Conservation (phyloP, 2,113 vertebrate species). For the Grammomys dolichurus region DNA sequence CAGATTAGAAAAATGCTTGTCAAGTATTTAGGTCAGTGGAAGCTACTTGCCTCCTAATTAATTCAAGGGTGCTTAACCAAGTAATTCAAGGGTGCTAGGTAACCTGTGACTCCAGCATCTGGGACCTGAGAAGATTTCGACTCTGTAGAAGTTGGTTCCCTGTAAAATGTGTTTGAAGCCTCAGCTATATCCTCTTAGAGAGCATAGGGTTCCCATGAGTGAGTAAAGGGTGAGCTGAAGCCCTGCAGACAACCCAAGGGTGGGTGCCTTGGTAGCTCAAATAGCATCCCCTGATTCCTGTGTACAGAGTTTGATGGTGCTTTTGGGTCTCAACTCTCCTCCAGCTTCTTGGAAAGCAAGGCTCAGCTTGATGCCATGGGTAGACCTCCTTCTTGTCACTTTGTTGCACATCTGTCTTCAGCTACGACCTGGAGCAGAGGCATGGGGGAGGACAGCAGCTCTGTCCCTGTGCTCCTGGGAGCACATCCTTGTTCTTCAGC, state of each 20-base stretch:
- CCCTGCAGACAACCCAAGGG: neutral
- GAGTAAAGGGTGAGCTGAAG: neutral
- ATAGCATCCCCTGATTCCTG: neutral
- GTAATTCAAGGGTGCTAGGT: neutral
- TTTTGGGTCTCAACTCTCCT: neutral
- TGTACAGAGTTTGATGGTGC: neutral
- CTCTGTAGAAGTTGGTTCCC: neutral
- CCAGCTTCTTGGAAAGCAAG: neutral
- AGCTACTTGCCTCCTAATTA: neutral
- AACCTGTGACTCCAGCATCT: fast-evolving
- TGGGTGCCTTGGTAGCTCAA: neutral
- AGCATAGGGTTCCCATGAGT: neutral
- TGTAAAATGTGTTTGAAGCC: neutral
- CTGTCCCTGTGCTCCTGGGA: neutral
- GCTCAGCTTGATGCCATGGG: neutral
- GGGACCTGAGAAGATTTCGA: neutral
- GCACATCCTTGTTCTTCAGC: neutral
- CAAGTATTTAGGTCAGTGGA: neutral
- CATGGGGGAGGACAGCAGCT: fast-evolving
- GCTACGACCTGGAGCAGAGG: neutral
- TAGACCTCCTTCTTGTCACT: neutral
- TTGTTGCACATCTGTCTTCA: neutral
- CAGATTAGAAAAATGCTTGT: neutral
- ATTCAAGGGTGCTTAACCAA: neutral
- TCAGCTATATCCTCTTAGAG: too few relatives aligned